Conservation (phyloP, 2,113 vertebrate genomes). For the Pseudorhombus dupliciocellatus region DNA sequence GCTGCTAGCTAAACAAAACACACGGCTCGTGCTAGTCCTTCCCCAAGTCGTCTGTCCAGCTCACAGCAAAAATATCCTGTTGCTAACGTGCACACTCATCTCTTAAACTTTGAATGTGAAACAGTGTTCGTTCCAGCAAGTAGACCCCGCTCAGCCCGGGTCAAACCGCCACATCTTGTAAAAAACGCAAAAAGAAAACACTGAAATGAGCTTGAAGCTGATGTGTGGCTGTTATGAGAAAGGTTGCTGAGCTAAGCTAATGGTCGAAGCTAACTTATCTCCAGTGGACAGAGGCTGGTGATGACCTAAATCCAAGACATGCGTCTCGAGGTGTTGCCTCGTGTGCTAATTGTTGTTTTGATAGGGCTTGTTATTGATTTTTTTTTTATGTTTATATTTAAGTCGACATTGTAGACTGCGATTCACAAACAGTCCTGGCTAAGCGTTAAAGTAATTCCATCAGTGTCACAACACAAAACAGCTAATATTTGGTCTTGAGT, state of each 20-base stretch:
- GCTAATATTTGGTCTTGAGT: too few species aligned
- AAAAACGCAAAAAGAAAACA: neutral
- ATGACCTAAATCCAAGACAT: neutral
- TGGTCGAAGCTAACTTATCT: neutral
- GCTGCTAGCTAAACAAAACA: neutral
- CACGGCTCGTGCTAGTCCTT: neutral
- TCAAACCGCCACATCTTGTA: slow-evolving; percentile 5
- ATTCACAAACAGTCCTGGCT: too few species aligned
- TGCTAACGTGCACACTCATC: neutral
- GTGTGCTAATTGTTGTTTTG: neutral
- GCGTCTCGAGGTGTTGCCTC: neutral
- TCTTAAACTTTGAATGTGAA: slow-evolving; percentile 41
- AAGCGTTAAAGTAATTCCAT: too few species aligned
- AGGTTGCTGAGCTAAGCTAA: rapidly evolving
- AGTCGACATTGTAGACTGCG: too few species aligned
- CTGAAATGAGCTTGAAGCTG: neutral
- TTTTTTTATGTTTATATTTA: neutral
- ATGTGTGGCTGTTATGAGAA: neutral
- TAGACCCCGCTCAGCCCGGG: slow-evolving; percentile 36
- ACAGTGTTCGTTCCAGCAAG: slow-evolving; percentile 50
- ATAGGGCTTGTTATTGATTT: neutral
- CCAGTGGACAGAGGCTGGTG: neutral
- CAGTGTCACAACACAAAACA: too few species aligned
- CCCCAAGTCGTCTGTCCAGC: neutral
- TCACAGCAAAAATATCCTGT: rapidly evolving